Conservation (phyloP, 2,888 invertebrate genomes). For the Epistrophe grossulariae region DNA sequence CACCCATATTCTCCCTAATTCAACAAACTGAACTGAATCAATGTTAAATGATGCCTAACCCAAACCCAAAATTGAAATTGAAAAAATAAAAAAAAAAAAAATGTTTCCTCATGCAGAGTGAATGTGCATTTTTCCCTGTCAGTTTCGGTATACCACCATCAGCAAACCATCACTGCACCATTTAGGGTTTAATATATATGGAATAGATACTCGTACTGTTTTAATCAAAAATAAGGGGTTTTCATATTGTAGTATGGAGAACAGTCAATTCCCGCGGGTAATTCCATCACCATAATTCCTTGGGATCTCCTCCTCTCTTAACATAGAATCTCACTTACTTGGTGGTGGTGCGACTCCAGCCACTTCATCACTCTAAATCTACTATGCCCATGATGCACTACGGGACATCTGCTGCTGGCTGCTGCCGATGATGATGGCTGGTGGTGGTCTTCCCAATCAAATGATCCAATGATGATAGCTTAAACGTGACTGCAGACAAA, state of each 20-base stretch:
- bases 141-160: slow-evolving; percentile 19
- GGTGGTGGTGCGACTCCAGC: background rate
- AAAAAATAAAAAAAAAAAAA: background rate
- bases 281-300: slow-evolving; percentile 61
- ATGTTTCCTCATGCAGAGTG: slow-evolving; percentile 39
- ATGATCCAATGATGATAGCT: slow-evolving; percentile 65
- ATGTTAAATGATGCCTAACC: slow-evolving; percentile 63
- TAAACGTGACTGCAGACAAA: slow-evolving; percentile 66
- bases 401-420: slow-evolving; percentile 59
- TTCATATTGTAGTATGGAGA: background rate
- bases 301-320: slow-evolving; percentile 34
- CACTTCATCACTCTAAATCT: background rate
- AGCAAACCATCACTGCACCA: slow-evolving; percentile 23
- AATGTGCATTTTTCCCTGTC: slow-evolving; percentile 11
- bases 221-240: slow-evolving; percentile 49
- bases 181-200: slow-evolving; percentile 33
- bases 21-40: background rate
- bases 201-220: background rate
- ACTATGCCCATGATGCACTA: slow-evolving; percentile 21
- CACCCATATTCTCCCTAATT: slow-evolving; percentile 27
- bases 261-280: slow-evolving; percentile 62
- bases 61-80: slow-evolving; percentile 5
- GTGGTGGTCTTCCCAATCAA: slow-evolving; percentile 72
- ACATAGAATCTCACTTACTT: slow-evolving; percentile 42
- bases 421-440: slow-evolving; percentile 22